Base-by-base conservation (phyloP, 2,888 invertebrate species). In the Galeruca laticollis region DNA sequence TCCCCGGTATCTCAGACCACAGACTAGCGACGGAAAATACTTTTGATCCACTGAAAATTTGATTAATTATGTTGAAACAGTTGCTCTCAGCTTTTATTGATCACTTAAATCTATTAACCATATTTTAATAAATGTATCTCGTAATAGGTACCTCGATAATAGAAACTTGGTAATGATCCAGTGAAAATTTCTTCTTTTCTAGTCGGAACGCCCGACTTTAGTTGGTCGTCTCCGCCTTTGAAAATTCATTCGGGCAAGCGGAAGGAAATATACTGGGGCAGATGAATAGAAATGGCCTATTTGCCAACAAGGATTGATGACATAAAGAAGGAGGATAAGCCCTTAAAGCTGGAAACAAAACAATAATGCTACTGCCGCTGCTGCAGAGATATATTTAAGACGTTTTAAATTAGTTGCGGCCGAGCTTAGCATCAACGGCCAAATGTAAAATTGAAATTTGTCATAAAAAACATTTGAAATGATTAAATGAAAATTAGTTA, bases 261-360 rank as follows among this genome's bases (percentile, higher is more conserved):
- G 62, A 62, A 62, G 52, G 40, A 62, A 52, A 40, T 52, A 62
- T 37, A 52, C 37, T 62, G 18, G 20, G 20, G 62, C 20, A 31
- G 33, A 62, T 35, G 52, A 62, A 62, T 62, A 51, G 62, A 62
- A 62, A 62, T 62, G 51, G 62, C 52, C 62, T 62, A 54, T 62
- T 40, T 21, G 51, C 52, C 62, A 52, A 52, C 52, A 5, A 40
- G 52, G 40, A 62, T 62, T 62, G 52, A 62, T 52, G 62, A 37
- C 52, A 62, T 37, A 47, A 52, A 62, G 62, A 49, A 61, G 9
- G 13, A 61, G 49, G 51, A 51, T 61, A 51, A 61, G 51, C 20
- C 35, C 35, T 21, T n/a, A 26, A 60, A 60, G 21, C 60, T 20
- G 26, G n/a, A 47, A 13, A 43, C 31, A 47, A 60, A 31, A 60